Evolutionary conservation across 2,797 vertebrate species (phyloP).

Genomic region (Scyliorhinus canicula): DNA sequence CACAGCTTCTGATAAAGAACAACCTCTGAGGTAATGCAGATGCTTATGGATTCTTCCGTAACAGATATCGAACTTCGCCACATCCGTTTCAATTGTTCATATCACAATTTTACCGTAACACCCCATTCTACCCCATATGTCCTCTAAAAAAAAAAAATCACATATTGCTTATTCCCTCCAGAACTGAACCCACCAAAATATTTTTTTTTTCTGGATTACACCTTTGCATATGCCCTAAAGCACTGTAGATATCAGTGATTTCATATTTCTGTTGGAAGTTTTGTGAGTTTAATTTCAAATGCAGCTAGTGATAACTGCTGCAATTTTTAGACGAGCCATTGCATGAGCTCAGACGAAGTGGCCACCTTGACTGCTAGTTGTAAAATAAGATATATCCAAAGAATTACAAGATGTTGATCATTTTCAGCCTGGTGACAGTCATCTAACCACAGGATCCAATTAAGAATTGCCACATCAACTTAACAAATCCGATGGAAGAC

Average conservation of each 20-base stretch:
- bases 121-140: background rate
- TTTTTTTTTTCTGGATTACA: background rate
- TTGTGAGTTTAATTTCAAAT: background rate
- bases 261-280: background rate
- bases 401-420: background rate
- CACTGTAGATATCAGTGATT: background rate
- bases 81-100: background rate
- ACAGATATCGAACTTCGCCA: background rate
- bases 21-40: background rate
- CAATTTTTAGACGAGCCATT: background rate
- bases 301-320: background rate
- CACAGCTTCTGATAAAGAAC: background rate
- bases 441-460: constrained; percentile 17
- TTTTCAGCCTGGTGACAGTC: background rate
- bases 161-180: background rate
- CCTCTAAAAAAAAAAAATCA: background rate
- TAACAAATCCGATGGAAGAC: constrained; percentile 35
- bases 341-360: background rate
- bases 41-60: background rate
- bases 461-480: background rate
- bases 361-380: background rate
- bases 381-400: constrained; percentile 9
- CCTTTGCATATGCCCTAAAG: background rate
- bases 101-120: no score
- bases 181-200: background rate